Conservation (phyloP, 2,113 vertebrate genomes). For the Pituophis catenifer region DNA sequence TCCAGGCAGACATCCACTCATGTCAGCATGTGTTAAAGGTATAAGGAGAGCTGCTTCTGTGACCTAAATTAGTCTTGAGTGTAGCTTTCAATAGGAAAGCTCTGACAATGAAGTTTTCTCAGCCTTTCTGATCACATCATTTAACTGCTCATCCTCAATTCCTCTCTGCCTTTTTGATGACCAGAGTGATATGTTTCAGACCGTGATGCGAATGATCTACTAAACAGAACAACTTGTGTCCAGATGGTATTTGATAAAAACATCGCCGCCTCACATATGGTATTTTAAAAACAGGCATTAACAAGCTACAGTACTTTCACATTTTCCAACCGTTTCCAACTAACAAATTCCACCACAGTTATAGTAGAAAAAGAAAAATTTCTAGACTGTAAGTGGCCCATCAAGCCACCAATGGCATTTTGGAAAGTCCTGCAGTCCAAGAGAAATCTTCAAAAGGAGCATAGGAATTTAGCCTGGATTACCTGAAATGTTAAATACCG, state of each 20-base stretch:
- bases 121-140: not conserved
- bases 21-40: not conserved
- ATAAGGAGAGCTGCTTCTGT: not conserved
- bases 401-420: not conserved
- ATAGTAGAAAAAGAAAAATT: not conserved
- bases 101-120: not conserved
- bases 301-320: not conserved
- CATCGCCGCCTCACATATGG: not conserved
- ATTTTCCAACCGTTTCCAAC: not conserved
- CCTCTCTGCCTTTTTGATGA: not conserved
- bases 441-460: not conserved
- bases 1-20: not conserved
- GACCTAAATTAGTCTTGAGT: not conserved
- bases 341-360: not conserved
- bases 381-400: not conserved
- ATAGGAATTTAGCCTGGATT: not conserved
- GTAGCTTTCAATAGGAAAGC: not conserved
- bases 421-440: not conserved
- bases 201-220: not conserved
- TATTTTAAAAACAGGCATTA: not conserved
- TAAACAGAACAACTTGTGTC: not conserved
- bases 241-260: conserved; percentile 20
- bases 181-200: not conserved
- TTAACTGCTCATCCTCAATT: not conserved
- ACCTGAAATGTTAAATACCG: not conserved